Base-by-base conservation (phyloP, 2,888 invertebrate species). In the Platycnemis pennipes region DNA sequence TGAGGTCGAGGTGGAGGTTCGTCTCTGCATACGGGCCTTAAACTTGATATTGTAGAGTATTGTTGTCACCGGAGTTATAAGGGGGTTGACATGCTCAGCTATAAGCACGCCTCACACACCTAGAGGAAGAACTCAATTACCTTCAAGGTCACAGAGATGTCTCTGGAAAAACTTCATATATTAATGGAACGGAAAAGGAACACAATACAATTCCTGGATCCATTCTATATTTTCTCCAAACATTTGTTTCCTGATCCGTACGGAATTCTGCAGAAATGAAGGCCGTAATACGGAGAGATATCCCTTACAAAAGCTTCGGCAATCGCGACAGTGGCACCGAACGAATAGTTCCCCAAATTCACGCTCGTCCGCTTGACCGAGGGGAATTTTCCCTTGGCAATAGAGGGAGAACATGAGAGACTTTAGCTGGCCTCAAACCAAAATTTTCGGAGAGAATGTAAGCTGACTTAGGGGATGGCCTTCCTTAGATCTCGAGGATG, bases 341-440 rank as follows among this genome's bases (percentile, higher is more conserved):
- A 37, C 77, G 37, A 77, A 77, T 77, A 77, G 37, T 77, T 77
- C 16, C 77, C 77, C 77, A 77, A 77, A 77, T 77, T 37, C 77
- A 77, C n/a, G n/a, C 77, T n/a, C 7, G 77, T 37, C 31, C 77
- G 7, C n/a, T 11, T 11, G 77, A 11, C 37, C 77, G 31, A 7
- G 37, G 77, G 77, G 77, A 77, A 77, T 37, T 31, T 37, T 77
- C 37, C 5, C 77, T 37, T 26, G 77, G 31, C 77, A 63, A 63
- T 63, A n/a, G 77, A 11, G 37, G 37, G 16, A 77, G 77, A 77
- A 37, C 77, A 77, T 37, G 77, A 13, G 77, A 13, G 77, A 37
- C 77, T 77, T 37, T 31, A 37, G 77, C 37, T 77, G 77, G 37
- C 37, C 16, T 16, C 13, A 77, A 77, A 37, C 37, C 11, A 77